Evolutionary conservation across 2,797 vertebrate genomes (phyloP).

Genomic region (Danionella dracula): DNA sequence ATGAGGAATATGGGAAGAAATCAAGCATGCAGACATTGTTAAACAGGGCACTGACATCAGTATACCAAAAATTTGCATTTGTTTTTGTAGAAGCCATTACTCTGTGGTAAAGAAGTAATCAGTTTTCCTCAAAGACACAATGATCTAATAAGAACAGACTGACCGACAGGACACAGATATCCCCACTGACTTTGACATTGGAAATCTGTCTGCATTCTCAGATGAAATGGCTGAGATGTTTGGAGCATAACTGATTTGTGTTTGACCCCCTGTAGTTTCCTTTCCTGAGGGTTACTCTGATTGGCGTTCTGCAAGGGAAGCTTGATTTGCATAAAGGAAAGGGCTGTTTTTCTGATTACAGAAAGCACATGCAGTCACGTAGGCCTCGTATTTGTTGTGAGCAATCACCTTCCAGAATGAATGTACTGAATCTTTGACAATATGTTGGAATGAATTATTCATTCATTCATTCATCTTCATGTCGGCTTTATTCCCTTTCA

Average conservation of each 20-base stretch:
- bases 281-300: background rate
- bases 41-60: background rate
- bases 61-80: background rate
- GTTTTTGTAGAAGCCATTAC: background rate
- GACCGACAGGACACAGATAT: background rate
- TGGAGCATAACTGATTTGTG: background rate
- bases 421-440: no score
- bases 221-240: background rate
- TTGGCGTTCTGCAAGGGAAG: background rate
- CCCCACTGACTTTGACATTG: background rate
- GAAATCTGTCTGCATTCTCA: background rate
- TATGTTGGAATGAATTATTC: no score
- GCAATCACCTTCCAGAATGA: no score
- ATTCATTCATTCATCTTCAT: no score
- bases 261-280: background rate
- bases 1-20: no score
- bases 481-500: no score
- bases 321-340: constrained; percentile 17
- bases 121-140: background rate
- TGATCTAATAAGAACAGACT: background rate
- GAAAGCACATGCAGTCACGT: background rate
- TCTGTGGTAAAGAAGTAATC: background rate
- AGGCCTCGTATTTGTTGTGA: background rate
- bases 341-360: background rate
- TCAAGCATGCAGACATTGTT: background rate